These are phyloP conservation scores for Nemapogon koenigi DNA, from an alignment of 2,888 invertebrate genomes.

Conservation along the genomic window DNA sequence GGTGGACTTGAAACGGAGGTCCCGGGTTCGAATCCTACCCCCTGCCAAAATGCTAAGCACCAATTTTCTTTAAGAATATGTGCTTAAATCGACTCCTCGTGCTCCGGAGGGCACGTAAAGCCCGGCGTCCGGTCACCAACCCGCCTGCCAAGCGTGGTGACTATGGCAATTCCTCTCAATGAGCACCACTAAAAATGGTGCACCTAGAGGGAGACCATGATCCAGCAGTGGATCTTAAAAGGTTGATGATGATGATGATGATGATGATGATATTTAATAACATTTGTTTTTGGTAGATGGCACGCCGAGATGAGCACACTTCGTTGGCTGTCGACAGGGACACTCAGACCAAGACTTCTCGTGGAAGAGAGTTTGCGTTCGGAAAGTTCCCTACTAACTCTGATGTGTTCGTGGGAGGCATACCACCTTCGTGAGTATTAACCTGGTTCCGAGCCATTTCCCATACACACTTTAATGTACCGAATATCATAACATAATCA, in stretches of 20 bases:
- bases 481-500: too few relatives aligned
- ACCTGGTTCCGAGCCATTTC: background rate
- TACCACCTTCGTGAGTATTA: slow-evolving; percentile 80
- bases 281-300: slow-evolving; percentile 51
- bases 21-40: background rate
- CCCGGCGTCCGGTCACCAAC: too few relatives aligned
- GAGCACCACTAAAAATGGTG: too few relatives aligned
- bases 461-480: background rate
- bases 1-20: background rate
- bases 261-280: background rate
- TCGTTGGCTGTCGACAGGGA: slow-evolving; percentile 86
- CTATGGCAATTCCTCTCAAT: too few relatives aligned
- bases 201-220: too few relatives aligned
- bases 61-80: too few relatives aligned
- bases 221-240: too few relatives aligned
- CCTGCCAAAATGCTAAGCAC: too few relatives aligned
- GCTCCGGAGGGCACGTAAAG: too few relatives aligned
- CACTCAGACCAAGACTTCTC: slow-evolving; percentile 77
- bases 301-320: slow-evolving; percentile 82
- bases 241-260: too few relatives aligned
- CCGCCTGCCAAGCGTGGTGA: too few relatives aligned
- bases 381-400: slow-evolving; percentile 88
- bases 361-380: slow-evolving; percentile 89
- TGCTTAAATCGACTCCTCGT: too few relatives aligned
- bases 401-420: slow-evolving; percentile 95